Evolutionary conservation across 2,888 invertebrate species (phyloP).

Genomic region (Cantharis flavilabris): DNA sequence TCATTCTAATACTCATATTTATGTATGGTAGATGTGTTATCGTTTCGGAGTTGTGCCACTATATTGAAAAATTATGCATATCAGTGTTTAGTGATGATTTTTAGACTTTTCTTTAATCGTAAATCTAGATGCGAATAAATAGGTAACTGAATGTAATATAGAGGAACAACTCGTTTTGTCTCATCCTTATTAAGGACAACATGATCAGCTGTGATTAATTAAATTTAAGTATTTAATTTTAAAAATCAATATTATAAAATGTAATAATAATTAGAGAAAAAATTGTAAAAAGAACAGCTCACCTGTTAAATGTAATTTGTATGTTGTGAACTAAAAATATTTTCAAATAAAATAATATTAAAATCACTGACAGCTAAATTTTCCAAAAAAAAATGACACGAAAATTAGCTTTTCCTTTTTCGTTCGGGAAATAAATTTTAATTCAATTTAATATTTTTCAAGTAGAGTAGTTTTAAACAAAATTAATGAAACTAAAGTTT

Average conservation of each 20-base stretch:
- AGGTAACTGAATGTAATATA: neutral
- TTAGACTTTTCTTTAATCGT: neutral
- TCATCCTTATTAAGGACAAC: constrained; percentile 1
- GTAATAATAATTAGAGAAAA: neutral
- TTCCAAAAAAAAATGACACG: neutral
- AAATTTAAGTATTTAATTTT: constrained; percentile 10
- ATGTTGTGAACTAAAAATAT: constrained; percentile 1
- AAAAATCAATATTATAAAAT: neutral
- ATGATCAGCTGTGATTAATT: constrained; percentile 19
- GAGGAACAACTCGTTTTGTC: neutral
- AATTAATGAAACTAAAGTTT: neutral
- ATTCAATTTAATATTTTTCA: neutral
- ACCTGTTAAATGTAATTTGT: neutral
- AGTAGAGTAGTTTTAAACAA: neutral
- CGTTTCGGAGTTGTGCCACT: constrained; percentile 7
- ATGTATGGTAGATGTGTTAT: neutral
- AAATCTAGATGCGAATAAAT: neutral
- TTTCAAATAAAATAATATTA: neutral
- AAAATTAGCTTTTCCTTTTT: neutral
- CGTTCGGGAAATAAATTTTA: neutral
- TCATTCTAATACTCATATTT: neutral
- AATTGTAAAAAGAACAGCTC: neutral
- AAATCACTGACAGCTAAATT: neutral
- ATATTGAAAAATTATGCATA: neutral
- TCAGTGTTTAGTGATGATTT: neutral